Conservation (phyloP, 2,797 vertebrate species). For the Oophaga sylvatica region DNA sequence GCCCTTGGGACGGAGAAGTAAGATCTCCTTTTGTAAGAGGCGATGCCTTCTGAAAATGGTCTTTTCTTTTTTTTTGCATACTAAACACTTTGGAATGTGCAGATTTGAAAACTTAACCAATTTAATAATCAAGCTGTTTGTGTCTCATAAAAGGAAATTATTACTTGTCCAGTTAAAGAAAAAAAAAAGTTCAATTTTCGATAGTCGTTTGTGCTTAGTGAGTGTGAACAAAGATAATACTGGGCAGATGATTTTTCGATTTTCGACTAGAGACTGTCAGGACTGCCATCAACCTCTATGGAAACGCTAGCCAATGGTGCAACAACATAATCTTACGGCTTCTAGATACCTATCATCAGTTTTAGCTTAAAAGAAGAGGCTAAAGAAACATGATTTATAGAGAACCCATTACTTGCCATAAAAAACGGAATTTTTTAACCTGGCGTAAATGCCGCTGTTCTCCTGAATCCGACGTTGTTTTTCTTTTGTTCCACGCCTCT, state of each 20-base stretch:
- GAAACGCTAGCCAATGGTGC: too few relatives aligned
- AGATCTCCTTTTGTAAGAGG: conserved; percentile 72
- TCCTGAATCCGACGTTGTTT: too few relatives aligned
- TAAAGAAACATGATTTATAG: too few relatives aligned
- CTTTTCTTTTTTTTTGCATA: conserved; percentile 63
- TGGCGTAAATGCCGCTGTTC: too few relatives aligned
- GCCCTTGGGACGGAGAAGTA: conserved; percentile 77
- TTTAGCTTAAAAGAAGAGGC: too few relatives aligned
- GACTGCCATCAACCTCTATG: not conserved
- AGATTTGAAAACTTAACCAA: conserved; percentile 71
- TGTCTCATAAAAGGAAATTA: conserved; percentile 59
- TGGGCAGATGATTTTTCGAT: not conserved
- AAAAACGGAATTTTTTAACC: too few relatives aligned
- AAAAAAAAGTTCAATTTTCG: not conserved
- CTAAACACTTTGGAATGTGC: conserved; percentile 71
- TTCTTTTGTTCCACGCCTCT: too few relatives aligned
- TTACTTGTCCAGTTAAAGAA: not conserved
- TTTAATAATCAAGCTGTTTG: conserved; percentile 66
- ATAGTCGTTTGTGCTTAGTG: not conserved
- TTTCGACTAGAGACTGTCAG: not conserved
- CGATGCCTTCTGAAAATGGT: conserved; percentile 69
- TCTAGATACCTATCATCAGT: too few relatives aligned
- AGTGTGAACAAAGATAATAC: not conserved
- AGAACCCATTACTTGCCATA: too few relatives aligned
- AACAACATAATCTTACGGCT: too few relatives aligned